Evolutionary conservation across 2,113 vertebrate genomes (phyloP), one percentile per base, ranked within the genome.

Genomic region (Dissostichus mawsoni): DNA sequence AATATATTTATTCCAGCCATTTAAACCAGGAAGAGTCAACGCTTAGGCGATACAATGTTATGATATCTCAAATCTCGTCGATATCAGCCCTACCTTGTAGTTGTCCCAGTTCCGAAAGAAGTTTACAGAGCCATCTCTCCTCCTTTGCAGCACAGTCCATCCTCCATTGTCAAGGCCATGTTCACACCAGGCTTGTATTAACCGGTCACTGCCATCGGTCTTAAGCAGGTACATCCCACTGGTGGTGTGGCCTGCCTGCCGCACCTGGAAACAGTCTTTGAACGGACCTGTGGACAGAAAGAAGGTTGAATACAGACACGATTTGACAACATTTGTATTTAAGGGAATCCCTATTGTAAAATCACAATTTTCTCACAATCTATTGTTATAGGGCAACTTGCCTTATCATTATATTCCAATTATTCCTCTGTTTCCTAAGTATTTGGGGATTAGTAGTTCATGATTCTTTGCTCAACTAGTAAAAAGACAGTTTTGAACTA

Each of bases 41-140:
- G 5, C 36, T 41, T 41, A 7, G 36, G 36, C 36, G 5, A 41
- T 8, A 41, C 36, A 41, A 41, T 41, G 7, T 41, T 41, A 41
- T 41, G 36, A 5, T 41, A 41, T 41, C 36, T 1, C 36, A 41
- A 41, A 41, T 5, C 36, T 41, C 5, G 36, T 41, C 7, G 36
- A 41, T 41, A 1, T 8, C 36, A 41, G 8, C 36, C 36, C 36
- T 95, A 97, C 98, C 95, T 99, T 99, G 77, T 99, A 99, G 80
- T 96, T 99, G 69, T 99, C 98, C 98, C 98, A 99, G 45, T 99
- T 99, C 70, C 98, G 96, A 91, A 99, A 99, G 89, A 99, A 99
- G 92, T 99, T 99, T 65, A 98, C 96, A 4, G 98, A 96, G 80
- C 98, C 98, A 11, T 99, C 98, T 90, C 80, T 96, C 86, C 98